These are phyloP conservation scores for Stichopus chloronotus DNA, from an alignment of 35 echinoderm and acorn worm genomes.

Conservation along the genomic window DNA sequence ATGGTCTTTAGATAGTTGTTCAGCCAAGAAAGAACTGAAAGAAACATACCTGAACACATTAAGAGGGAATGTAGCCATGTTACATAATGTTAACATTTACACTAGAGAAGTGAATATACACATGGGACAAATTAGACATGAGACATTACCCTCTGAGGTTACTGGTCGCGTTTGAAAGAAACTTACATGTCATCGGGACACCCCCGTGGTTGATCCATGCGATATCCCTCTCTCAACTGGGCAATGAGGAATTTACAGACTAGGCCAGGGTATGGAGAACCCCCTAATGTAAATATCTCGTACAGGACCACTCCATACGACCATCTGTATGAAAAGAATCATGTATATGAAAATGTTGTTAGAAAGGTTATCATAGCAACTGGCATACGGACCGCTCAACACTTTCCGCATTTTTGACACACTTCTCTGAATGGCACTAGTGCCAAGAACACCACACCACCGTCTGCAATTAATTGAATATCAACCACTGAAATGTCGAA, in stretches of 20 bases:
- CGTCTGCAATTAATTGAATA: too few species aligned
- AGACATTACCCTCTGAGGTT: too few species aligned
- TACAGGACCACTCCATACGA: conserved; percentile 61
- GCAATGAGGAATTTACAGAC: background rate
- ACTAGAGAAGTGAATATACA: background rate
- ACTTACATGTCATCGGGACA: conserved; percentile 63
- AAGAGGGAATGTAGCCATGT: background rate
- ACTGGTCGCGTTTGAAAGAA: too few species aligned
- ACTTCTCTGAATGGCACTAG: too few species aligned
- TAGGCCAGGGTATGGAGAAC: conserved; percentile 51
- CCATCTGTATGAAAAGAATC: conserved; percentile 27
- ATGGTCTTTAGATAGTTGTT: background rate
- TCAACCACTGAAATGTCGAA: too few species aligned
- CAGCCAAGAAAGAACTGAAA: background rate
- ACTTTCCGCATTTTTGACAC: too few species aligned
- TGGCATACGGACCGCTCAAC: too few species aligned
- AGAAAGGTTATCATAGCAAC: too few species aligned
- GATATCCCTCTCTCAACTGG: conserved; percentile 36
- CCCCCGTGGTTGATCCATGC: conserved; percentile 43
- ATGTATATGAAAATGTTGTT: too few species aligned
- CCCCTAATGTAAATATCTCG: conserved; percentile 63
- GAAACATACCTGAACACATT: background rate
- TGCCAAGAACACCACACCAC: too few species aligned
- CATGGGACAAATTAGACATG: too few species aligned
- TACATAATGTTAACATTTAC: too few species aligned